Base-by-base conservation (phyloP, 2,888 invertebrate species). In the Polymixis lichenea region DNA sequence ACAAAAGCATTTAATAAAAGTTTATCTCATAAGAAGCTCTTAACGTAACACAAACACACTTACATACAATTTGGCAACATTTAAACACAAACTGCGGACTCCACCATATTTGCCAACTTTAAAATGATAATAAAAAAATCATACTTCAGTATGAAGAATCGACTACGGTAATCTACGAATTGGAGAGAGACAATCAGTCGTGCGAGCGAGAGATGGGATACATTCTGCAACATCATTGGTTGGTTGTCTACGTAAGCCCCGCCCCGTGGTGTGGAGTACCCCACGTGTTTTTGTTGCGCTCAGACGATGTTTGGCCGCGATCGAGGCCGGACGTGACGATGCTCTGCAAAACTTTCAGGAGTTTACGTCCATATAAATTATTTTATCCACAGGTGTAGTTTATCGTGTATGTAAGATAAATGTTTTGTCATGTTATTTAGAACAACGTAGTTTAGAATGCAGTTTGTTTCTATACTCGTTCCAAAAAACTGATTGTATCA, bases 111-210 rank as follows among this genome's bases (percentile, higher is more conserved):
- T 88, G 88, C 87, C 86, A 89, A 93, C 93, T 93, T 93, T 94
- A 90, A 91, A 93, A 94, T 88, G 87, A 90, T 92, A 89, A 93
- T 94, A 94, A 95, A 95, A 87, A 94, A 94, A 94, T 92, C 92
- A 93, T 92, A 91, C 91, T 91, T 88, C 90, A 90, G 91, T 93
- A 94, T 94, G 94, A 95, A 94, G 91, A 93, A 95, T 94, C 93
- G 94, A 93, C 92, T 93, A 90, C 90, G 51, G 92, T 92, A 92
- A 91, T 92, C 91, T 93, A 92, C 93, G 91, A 90, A 92, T 92
- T 86, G 82, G 90, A 94, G 68, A 32, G 90, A 91, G 92, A 94
- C 71, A 55, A 58, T 65, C 15, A n/a, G 15, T 58, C 13, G 25
- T 55, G 53, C 15, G 70, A 87, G 72, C 17, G 71, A 80, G 79